Percentiles rank a stretch among this genome's conserved stretches.
Conservation (phyloP, 1,140 invertebrate genomes). For the Ceratina japonica region DNA sequence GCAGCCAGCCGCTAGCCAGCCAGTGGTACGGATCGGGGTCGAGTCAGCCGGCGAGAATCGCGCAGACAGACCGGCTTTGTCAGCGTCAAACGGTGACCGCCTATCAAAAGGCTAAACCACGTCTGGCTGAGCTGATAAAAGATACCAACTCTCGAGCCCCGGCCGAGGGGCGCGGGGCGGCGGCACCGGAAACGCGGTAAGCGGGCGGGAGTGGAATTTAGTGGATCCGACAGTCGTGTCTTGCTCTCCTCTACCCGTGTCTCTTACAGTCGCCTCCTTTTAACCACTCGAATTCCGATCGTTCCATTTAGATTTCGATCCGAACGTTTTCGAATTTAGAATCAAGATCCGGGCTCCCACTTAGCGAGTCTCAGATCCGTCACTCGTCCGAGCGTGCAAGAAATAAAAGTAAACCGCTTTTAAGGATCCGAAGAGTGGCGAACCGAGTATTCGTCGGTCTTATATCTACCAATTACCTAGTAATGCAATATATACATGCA, state of each 20-base stretch:
- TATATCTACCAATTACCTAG: too few species aligned
- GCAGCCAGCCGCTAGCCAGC: conserved; percentile 4
- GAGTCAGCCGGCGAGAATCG: conserved; percentile 62
- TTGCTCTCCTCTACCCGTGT: neutral
- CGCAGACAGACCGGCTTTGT: conserved; percentile 61
- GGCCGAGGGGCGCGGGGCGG: conserved; percentile 8
- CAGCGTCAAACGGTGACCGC: conserved; percentile 21
- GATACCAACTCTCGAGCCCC: neutral
- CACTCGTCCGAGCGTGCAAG: too few species aligned
- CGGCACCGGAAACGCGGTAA: conserved; percentile 13
- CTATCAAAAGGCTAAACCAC: conserved; percentile 65
- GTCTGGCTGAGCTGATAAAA: conserved; percentile 48
- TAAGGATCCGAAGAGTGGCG: too few species aligned
- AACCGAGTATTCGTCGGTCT: too few species aligned
- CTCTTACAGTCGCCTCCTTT: neutral
- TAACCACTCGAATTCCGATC: neutral
- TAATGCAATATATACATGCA: too few species aligned
- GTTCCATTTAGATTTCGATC: neutral
- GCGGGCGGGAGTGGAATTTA: neutral
- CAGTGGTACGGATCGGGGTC: conserved; percentile 67
- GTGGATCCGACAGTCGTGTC: neutral
- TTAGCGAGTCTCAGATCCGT: too few species aligned
- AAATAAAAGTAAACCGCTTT: too few species aligned
- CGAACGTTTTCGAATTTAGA: too few species aligned
- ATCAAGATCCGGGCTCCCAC: too few species aligned